Base-by-base conservation (phyloP, 2,888 invertebrate genomes). In the Ischnura elegans region DNA sequence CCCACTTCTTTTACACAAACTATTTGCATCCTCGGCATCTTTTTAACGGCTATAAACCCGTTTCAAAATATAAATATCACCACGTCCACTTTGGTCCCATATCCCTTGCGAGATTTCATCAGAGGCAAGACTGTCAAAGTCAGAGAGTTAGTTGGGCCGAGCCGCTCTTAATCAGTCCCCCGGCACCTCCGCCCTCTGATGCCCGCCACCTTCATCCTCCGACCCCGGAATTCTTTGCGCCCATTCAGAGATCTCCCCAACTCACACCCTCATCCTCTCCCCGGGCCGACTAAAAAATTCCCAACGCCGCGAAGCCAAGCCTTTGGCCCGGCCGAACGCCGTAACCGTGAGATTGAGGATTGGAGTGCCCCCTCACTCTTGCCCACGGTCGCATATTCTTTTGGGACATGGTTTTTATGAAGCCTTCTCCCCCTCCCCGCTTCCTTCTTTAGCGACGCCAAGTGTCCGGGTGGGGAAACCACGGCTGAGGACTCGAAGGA, bases 131-230 rank as follows among this genome's bases (percentile, higher is more conserved):
- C 43, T 61, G 90, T 90, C 90, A 90, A 90, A 90, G 55, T 42
- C 90, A 29, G 19, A 61, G 90, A 90, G 90, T 90, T 90, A 90
- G 90, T 90, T 90, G 42, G 55, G n/a, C 90, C 42, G 42, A 43
- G 61, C n/a, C 90, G 43, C 90, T 90, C 90, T 90, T 90, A 90
- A 90, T 90, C 90, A 90, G 90, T 90, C 90, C 42, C 90, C 61
- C 61, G 90, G 25, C 87, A 87, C 90, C 90, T 90, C 66, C 43
- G 61, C 90, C 86, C 86, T 86, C 86, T 25, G 45, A 43, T 90
- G 10, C 76, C 90, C 61, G 45, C 61, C 61, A 61, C 90, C 61
- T 90, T 66, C 90, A 42, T 90, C 16, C 42, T 19, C 19, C 51
- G 51, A 25, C 61, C 90, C 25, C 61, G 55, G 90, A 90, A 90